Conservation (phyloP, 2,797 vertebrate genomes). For the Eleutherodactylus coqui region DNA sequence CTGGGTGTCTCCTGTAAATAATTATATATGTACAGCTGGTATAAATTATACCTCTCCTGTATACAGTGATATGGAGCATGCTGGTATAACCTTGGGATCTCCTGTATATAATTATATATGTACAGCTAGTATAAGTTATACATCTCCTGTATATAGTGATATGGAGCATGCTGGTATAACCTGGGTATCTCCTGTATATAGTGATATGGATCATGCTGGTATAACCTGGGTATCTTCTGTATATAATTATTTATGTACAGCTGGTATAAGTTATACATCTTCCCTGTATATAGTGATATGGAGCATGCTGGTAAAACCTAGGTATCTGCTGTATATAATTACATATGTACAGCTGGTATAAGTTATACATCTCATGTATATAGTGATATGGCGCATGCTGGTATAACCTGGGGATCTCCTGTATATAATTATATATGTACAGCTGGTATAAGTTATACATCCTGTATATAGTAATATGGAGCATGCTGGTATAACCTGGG, state of each 20-base stretch:
- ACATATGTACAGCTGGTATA: neutral
- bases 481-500: neutral
- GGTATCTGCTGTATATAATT: neutral
- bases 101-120: neutral
- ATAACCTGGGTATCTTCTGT: neutral
- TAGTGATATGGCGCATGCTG: neutral
- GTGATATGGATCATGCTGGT: neutral
- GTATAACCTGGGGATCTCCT: neutral
- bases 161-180: neutral
- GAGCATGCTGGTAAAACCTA: neutral
- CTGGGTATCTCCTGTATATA: neutral
- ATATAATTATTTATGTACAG: too few relatives aligned
- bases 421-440: neutral
- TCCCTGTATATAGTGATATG: neutral
- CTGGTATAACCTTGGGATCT: neutral
- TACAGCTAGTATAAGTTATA: neutral
- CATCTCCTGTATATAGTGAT: neutral
- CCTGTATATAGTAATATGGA: neutral
- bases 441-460: neutral
- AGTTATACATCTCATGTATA: neutral
- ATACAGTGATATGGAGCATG: neutral
- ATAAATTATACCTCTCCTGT: neutral
- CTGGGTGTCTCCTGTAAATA: neutral
- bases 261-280: neutral
- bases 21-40: slow-evolving; percentile 5